Evolutionary conservation across 1,140 invertebrate genomes (phyloP).

Genomic region (Pachyrhynchus sulphureomaculatus): DNA sequence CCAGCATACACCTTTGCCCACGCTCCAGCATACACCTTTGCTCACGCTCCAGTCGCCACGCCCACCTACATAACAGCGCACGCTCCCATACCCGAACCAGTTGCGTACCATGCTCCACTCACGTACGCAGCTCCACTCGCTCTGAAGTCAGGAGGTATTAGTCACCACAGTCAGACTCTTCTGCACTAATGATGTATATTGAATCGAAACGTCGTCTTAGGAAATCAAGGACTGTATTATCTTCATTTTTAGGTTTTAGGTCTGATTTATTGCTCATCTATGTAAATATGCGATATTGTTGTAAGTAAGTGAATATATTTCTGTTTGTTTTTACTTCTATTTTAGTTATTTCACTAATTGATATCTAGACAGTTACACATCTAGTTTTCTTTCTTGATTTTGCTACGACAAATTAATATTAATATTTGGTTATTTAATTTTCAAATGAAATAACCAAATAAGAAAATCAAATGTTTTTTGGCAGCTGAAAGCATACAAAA

Average conservation of each 20-base stretch:
- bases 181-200: conserved; percentile 7
- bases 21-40: conserved; percentile 46
- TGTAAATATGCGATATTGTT: conserved; percentile 15
- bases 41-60: conserved; percentile 28
- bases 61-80: conserved; percentile 1
- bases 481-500: too few relatives aligned
- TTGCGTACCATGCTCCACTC: conserved; percentile 6
- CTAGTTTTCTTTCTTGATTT: too few relatives aligned
- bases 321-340: too few relatives aligned
- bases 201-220: neutral
- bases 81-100: neutral
- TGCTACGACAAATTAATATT: too few relatives aligned
- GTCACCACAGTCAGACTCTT: conserved; percentile 22
- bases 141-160: conserved; percentile 3
- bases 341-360: too few relatives aligned
- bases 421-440: too few relatives aligned
- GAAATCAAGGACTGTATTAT: neutral
- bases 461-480: too few relatives aligned
- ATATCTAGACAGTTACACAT: too few relatives aligned
- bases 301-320: conserved; percentile 14
- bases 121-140: conserved; percentile 41
- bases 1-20: conserved; percentile 29
- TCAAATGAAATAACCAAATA: too few relatives aligned
- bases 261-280: conserved; percentile 12
- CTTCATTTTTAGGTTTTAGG: neutral